Base-by-base conservation (phyloP, 2,888 invertebrate species). In the Pterobdella sp. region DNA sequence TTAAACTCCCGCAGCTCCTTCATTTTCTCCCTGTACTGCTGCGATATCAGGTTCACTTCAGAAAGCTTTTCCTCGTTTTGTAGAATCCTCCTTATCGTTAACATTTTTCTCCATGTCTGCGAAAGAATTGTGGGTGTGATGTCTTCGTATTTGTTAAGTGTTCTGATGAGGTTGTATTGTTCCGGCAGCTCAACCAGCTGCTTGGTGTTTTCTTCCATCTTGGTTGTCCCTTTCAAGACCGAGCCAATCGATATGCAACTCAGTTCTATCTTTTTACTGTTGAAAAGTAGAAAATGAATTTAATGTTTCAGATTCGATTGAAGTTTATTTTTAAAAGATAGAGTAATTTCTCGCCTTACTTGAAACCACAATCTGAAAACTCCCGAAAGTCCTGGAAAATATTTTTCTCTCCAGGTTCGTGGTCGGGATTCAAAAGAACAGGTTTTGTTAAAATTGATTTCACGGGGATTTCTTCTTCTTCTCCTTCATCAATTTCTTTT, bases 181-280 rank as follows among this genome's bases (percentile, higher is more conserved):
- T 71, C 71, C 35, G 60, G 34, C 18, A 71, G 60, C 7, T 71
- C 71, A 10, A 34, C 31, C 60, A 71, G 7, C 1, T 34, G 2
- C 26, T 35, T 29, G 22, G 63, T 63, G 36, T 71, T 71, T 1
- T 32, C 35, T 26, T 71, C 71, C 60, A 71, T 31, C 14, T 4
- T 14, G n/a, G 52, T 60, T 10, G 36, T 36, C 14, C 32, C 60
- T 31, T 63, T 71, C 26, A 71, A 71, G 1, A 71, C 63, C 34
- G 71, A 63, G 18, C 71, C 71, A 1, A 71, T 71, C 10, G 71
- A 71, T 32, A 63, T 56, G 71, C 71, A 71, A 26, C 63, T 35
- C 29, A 71, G 36, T 31, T 56, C 71, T 29, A 71, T 52, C 1
- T 22, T 31, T 2, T 22, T 1, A 37, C 63, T 68, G 36, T n/a